phyloP scores from a whole-genome alignment of 2,888 invertebrate genomes.

The Erebia ligea region DNA sequence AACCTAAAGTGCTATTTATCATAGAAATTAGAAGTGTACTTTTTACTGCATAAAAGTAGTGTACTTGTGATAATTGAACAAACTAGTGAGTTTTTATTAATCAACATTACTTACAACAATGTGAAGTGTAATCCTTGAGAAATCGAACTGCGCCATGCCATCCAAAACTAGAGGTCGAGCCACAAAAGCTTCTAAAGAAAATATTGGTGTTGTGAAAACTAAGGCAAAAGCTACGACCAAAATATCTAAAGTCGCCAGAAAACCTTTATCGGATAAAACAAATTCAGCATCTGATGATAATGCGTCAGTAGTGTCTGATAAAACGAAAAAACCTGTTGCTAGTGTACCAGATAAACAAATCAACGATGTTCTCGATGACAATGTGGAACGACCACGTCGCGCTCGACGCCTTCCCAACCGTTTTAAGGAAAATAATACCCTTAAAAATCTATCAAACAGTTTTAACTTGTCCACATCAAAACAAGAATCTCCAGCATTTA shows the following conservation, averaged over 20 bases:
- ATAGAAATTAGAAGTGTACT: not conserved
- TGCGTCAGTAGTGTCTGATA: constrained; percentile 49
- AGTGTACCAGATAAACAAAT: constrained; percentile 19
- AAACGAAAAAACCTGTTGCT: constrained; percentile 41
- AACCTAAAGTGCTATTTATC: no score
- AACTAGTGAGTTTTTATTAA: not conserved
- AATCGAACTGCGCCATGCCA: constrained; percentile 60
- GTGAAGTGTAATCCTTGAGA: constrained; percentile 8
- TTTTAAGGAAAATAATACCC: constrained; percentile 53
- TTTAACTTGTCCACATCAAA: constrained; percentile 39
- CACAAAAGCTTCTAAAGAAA: constrained; percentile 65
- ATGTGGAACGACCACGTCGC: constrained; percentile 52
- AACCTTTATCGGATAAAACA: constrained; percentile 70
- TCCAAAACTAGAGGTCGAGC: constrained; percentile 62
- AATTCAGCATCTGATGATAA: constrained; percentile 74
- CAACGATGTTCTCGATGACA: constrained; percentile 31
- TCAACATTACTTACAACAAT: not conserved
- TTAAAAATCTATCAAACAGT: constrained; percentile 52
- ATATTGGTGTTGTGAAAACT: constrained; percentile 45
- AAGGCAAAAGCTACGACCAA: constrained; percentile 49
- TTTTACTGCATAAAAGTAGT: not conserved
- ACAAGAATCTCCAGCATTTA: constrained; percentile 4
- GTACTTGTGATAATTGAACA: not conserved
- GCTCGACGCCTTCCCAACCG: constrained; percentile 60
- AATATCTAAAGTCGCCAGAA: constrained; percentile 52